Evolutionary conservation across 1,140 invertebrate genomes (phyloP), one percentile per base, ranked within the genome.

Genomic region (Oedothorax gibbosus): DNA sequence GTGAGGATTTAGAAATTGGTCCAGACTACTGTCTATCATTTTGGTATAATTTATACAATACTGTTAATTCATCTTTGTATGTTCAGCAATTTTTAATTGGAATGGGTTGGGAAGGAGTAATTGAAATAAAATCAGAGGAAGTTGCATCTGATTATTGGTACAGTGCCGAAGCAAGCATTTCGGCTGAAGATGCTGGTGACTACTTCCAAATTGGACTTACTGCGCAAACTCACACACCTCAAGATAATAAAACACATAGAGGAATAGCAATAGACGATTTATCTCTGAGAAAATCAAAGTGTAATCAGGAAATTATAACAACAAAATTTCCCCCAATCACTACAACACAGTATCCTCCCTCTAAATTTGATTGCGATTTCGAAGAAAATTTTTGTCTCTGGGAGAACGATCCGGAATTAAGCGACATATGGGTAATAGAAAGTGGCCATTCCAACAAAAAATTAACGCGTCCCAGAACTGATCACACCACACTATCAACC

Each of bases 261-360:
- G 86, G 87, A n/a, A 79, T 87, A 49, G 87, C 87, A 54, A 50
- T 87, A 50, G 87, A 87, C 60, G 87, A 87, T 72, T 7, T 87
- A 6, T 77, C 56, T 14, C 56, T 85, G 14, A 20, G 18, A 54
- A 21, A 62, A 62, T 50, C 69, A 49, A 56, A 20, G 6, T 87
- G 86, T 53, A 75, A 71, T 2, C 9, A 35, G n/a, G 35, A 56
- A 73, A 68, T 54, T 21, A 51, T 57, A 0, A 75, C 83, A 62
- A 87, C 73, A 20, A 2, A n/a, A 7, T 51, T 21, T 3, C 72
- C 79, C 57, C 65, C 79, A 7, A 77, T 57, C 15, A 85, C 86
- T 72, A 78, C 65, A 8, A 69, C 81, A 12, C 53, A 76, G 8
- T 72, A 57, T n/a, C 71, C 66, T 7, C 71, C 69, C 10, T 49